These are phyloP conservation scores for Mallotus villosus DNA, from an alignment of 2,797 vertebrate genomes.

Conservation along the genomic window DNA sequence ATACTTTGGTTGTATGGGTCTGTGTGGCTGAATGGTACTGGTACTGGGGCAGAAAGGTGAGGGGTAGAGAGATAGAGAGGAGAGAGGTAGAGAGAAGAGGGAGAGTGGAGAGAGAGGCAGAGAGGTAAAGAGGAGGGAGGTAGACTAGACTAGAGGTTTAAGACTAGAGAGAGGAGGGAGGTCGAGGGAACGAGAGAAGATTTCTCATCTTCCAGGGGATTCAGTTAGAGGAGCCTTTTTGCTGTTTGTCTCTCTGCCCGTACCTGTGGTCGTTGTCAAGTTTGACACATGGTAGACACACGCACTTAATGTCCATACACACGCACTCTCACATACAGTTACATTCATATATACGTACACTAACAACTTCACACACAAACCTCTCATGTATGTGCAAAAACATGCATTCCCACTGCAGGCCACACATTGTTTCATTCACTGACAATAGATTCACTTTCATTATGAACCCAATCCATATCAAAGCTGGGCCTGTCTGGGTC, in stretches of 20 bases:
- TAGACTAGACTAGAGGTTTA: too few relatives aligned
- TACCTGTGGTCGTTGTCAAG: neutral
- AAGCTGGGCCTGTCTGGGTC: conserved; percentile 61
- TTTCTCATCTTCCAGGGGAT: too few relatives aligned
- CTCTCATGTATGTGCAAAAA: neutral
- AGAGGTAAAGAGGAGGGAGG: neutral
- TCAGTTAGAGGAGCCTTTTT: neutral
- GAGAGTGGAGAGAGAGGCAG: neutral
- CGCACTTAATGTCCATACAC: neutral
- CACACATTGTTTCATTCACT: conserved; percentile 62
- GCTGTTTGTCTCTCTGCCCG: neutral
- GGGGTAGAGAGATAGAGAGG: too few relatives aligned
- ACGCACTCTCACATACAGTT: neutral
- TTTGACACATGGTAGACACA: neutral
- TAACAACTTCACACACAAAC: conserved; percentile 5
- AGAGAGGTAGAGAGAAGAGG: too few relatives aligned
- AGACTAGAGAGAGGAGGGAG: neutral
- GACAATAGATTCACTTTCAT: conserved; percentile 78
- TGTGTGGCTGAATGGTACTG: conserved; percentile 4
- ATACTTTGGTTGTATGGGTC: too few relatives aligned
- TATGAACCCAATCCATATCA: conserved; percentile 74
- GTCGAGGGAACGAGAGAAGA: neutral
- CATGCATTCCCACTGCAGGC: conserved; percentile 24
- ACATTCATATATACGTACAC: neutral
- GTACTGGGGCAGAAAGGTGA: too few relatives aligned